phyloP scores from a whole-genome alignment of 2,888 invertebrate genomes.

The Cistogaster globosa region DNA sequence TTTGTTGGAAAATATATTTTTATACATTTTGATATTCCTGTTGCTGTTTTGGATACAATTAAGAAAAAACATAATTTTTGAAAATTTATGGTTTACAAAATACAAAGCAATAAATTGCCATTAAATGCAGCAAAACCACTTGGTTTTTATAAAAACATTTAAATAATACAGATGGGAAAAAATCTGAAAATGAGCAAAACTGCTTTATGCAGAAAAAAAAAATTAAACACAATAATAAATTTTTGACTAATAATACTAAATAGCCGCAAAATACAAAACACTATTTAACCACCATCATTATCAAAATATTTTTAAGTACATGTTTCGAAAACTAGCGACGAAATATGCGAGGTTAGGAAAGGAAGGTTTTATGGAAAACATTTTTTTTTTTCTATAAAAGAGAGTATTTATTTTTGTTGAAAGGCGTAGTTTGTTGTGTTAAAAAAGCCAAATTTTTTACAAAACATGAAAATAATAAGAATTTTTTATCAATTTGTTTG shows the following conservation, averaged over 20 bases:
- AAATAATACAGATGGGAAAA: constrained; percentile 34
- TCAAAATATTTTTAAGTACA: constrained; percentile 50
- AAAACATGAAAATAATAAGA: too few relatives aligned
- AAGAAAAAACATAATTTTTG: constrained; percentile 56
- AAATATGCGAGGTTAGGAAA: neutral
- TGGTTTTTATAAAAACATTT: constrained; percentile 70
- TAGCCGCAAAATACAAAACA: constrained; percentile 72
- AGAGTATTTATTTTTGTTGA: too few relatives aligned
- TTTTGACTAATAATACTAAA: constrained; percentile 79
- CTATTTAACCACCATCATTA: constrained; percentile 72
- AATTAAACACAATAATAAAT: constrained; percentile 59
- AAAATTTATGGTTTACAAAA: constrained; percentile 67
- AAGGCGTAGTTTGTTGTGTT: too few relatives aligned
- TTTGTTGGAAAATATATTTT: too few relatives aligned
- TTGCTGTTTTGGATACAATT: constrained; percentile 34
- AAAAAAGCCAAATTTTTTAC: too few relatives aligned
- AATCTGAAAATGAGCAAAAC: constrained; percentile 47
- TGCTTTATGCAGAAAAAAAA: constrained; percentile 23
- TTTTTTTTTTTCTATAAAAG: too few relatives aligned
- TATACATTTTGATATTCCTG: too few relatives aligned
- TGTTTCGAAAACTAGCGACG: neutral
- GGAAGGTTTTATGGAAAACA: neutral
- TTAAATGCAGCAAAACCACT: constrained; percentile 76
- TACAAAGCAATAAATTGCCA: constrained; percentile 76
- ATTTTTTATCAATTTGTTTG: too few relatives aligned